Base-by-base conservation (phyloP, 2,888 invertebrate species). In the Agriopis aurantiaria region DNA sequence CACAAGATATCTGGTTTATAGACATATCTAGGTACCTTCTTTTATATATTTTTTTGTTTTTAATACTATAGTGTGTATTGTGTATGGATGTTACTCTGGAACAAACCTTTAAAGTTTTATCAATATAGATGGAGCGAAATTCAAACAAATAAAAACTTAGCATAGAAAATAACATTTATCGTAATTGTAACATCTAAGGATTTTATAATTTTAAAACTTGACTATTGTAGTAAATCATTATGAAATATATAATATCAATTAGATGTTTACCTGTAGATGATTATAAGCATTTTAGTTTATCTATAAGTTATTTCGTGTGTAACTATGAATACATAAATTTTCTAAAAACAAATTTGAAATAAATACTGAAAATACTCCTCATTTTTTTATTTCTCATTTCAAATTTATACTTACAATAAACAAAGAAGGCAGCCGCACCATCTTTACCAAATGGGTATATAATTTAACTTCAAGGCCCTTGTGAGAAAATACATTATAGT, bases 391-490 rank as follows among this genome's bases (percentile, higher is more conserved):
- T 83, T 80, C 75, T 72, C 77, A 79, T 84, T 80, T 85, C 78
- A 75, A 86, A 83, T 83, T 77, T 86, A 86, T 81, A 86, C 86
- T 85, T 86, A 88, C 75, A 82, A 79, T 82, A 84, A 33, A 82
- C 79, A 79, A 71, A 75, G 78, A 85, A 86, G 85, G 82, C 85
- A 83, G 81, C 76, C 76, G 75, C 78, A 75, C 75, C 75, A 76
- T 73, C 69, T 73, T 68, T 71, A 71, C 70, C 66, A 63, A 48
- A 53, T 14, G 48, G 70, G 70, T 70, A 69, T 49, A 75, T n/a
- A n/a, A n/a, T 61, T 41, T 76, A 45, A 61, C 60, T 58, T 59
- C 66, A 67, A 66, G 62, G 40, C 69, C 55, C 64, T 71, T 58
- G 48, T 66, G 65, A 71, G 63, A 67, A 66, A 67, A 71, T 64